phyloP scores from a whole-genome alignment of 2,888 invertebrate genomes.

The Pantelozetes paolii region DNA sequence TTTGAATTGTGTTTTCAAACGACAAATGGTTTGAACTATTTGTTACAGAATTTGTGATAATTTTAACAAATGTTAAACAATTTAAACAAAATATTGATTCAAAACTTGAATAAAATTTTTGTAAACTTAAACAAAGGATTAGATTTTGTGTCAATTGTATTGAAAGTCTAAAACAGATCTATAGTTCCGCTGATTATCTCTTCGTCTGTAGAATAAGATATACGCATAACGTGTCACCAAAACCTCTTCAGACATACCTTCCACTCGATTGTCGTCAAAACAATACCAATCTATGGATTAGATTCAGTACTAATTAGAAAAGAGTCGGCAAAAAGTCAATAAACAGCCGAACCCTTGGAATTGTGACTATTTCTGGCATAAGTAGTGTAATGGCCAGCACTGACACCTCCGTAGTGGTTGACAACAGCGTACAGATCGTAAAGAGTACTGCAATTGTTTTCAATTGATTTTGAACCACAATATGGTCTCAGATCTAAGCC shows the following conservation, averaged over 20 bases:
- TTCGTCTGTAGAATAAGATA: conserved; percentile 52
- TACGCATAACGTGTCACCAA: conserved; percentile 51
- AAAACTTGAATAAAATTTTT: too few species aligned
- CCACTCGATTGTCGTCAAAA: conserved; percentile 52
- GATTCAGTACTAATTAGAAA: conserved; percentile 23
- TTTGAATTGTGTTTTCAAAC: too few species aligned
- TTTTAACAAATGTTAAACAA: too few species aligned
- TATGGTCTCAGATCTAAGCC: conserved; percentile 53
- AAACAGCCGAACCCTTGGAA: background rate
- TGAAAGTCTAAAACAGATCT: too few species aligned
- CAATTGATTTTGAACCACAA: background rate
- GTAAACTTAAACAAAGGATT: too few species aligned
- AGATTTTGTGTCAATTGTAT: too few species aligned
- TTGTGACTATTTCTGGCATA: conserved; percentile 50
- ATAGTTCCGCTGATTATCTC: conserved; percentile 34
- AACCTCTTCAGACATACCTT: conserved; percentile 46
- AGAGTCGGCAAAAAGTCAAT: background rate
- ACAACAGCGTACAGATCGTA: conserved; percentile 58
- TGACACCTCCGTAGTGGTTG: conserved; percentile 55
- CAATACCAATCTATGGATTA: conserved; percentile 50
- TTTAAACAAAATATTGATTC: too few species aligned
- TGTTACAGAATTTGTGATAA: too few species aligned
- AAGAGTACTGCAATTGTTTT: conserved; percentile 49
- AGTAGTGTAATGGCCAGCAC: conserved; percentile 58
- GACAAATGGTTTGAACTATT: too few species aligned